These are phyloP conservation scores for Ciona savignyi DNA, from an alignment of 23 tunicate genomes.

Conservation along the genomic window DNA sequence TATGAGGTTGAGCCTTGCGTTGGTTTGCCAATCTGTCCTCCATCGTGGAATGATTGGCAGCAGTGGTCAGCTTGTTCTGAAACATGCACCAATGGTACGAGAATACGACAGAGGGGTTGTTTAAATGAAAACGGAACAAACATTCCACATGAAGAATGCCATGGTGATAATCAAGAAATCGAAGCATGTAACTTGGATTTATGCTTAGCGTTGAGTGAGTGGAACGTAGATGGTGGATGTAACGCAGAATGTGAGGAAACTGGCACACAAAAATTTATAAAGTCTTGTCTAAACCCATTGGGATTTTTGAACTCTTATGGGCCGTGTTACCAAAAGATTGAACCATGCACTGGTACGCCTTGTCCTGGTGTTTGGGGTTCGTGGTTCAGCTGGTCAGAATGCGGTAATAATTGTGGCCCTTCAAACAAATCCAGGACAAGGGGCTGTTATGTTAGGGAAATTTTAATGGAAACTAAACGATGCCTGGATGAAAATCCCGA, in stretches of 20 bases:
- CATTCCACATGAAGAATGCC: not conserved
- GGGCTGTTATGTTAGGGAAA: conserved; percentile 13
- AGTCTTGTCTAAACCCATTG: conserved; percentile 9
- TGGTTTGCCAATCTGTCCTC: conserved; percentile 29
- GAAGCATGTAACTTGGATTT: conserved; percentile 9
- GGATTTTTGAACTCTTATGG: not conserved
- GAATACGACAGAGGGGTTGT: conserved; percentile 11
- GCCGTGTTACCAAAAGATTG: not conserved
- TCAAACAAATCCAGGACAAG: not conserved
- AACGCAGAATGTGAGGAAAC: conserved; percentile 18
- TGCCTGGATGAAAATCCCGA: not conserved
- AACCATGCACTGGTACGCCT: not conserved
- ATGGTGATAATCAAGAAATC: not conserved
- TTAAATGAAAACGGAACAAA: conserved; percentile 2
- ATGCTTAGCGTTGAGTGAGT: conserved; percentile 21
- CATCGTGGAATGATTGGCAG: conserved; percentile 20
- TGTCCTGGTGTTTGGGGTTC: not conserved
- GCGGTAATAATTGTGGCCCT: conserved; percentile 25
- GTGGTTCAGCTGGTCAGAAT: conserved; percentile 16
- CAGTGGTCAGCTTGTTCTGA: conserved; percentile 27
- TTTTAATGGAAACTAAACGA: conserved; percentile 1
- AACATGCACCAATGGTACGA: conserved; percentile 4
- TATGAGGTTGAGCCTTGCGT: too few relatives aligned
- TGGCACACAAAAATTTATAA: not conserved
- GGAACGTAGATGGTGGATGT: conserved; percentile 6